Percentiles rank a stretch among this genome's conserved stretches.
Evolutionary conservation across 2,888 invertebrate species (phyloP).

Genomic region (Leucania comma): DNA sequence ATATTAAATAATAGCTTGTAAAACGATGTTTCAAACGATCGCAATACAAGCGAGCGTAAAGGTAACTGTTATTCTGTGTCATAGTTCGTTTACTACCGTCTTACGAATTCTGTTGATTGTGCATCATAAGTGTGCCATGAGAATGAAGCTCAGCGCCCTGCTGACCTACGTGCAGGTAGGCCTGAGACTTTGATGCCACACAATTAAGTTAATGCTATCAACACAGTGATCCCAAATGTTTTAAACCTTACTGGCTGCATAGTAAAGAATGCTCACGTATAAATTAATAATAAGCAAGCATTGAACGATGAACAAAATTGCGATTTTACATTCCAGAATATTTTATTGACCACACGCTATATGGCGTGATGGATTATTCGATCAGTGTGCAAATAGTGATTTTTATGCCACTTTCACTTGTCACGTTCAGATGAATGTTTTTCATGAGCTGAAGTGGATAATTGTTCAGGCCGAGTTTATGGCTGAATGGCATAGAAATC

Average conservation of each 20-base stretch:
- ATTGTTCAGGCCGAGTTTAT: conserved; percentile 66
- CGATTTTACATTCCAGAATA: conserved; percentile 69
- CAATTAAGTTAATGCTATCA: conserved; percentile 58
- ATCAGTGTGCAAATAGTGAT: conserved; percentile 75
- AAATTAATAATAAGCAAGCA: conserved; percentile 55
- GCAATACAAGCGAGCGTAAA: conserved; percentile 31
- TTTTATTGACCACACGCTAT: conserved; percentile 74
- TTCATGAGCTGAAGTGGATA: conserved; percentile 67
- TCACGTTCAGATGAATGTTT: conserved; percentile 67
- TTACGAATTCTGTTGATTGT: conserved; percentile 55
- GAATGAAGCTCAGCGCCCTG: conserved; percentile 53
- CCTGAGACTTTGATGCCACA: conserved; percentile 29
- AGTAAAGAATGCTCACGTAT: conserved; percentile 32
- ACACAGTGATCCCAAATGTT: conserved; percentile 42
- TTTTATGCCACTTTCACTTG: conserved; percentile 80
- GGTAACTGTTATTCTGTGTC: conserved; percentile 54
- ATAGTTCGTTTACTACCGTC: conserved; percentile 49
- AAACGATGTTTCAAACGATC: conserved; percentile 32
- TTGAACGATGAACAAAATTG: conserved; percentile 55
- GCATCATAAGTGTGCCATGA: conserved; percentile 59
- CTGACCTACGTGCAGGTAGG: conserved; percentile 49
- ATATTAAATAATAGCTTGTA: conserved; percentile 52
- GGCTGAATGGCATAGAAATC: conserved; percentile 64
- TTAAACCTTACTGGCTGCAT: conserved; percentile 42
- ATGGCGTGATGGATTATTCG: conserved; percentile 78